A percentile compares a stretch with the other conserved stretches of the same genome.
phyloP scores from a whole-genome alignment of 2,888 invertebrate genomes.

The Bhutanitis thaidina region DNA sequence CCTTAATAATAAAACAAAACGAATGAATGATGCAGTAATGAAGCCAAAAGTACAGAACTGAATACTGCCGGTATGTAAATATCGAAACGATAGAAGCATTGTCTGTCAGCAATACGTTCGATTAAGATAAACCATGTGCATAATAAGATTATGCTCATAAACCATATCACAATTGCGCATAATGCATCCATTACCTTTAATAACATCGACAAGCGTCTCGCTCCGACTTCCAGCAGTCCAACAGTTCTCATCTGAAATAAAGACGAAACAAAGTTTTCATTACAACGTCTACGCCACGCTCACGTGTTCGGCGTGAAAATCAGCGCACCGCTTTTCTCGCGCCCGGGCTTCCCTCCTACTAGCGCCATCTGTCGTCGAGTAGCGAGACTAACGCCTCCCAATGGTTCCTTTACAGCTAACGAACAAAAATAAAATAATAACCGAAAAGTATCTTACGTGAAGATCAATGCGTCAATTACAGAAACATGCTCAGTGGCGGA shows the following conservation, averaged over 20 bases:
- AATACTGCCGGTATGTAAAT: background rate
- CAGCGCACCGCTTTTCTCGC: slow-evolving; percentile 19
- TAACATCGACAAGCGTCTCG: slow-evolving; percentile 39
- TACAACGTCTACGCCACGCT: slow-evolving; percentile 46
- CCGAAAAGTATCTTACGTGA: slow-evolving; percentile 11
- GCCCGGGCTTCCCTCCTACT: slow-evolving; percentile 23
- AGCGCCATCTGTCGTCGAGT: slow-evolving; percentile 65
- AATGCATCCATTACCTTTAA: slow-evolving; percentile 49
- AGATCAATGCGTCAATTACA: background rate
- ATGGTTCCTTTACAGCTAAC: background rate
- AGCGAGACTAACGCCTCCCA: slow-evolving; percentile 47
- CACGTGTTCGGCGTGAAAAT: slow-evolving; percentile 47
- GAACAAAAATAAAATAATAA: background rate
- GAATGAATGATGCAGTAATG: too few species aligned
- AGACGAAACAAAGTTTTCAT: slow-evolving; percentile 59
- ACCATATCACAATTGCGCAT: slow-evolving; percentile 22
- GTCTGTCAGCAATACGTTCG: slow-evolving; percentile 3
- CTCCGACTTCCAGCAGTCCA: slow-evolving; percentile 37
- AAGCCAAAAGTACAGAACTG: too few species aligned
- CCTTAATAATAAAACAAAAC: too few species aligned
- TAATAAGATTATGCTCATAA: slow-evolving; percentile 7
- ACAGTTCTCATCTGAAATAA: slow-evolving; percentile 49
- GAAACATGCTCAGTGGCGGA: background rate
- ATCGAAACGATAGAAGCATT: slow-evolving; percentile 5
- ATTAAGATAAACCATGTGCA: slow-evolving; percentile 3